Base-by-base conservation (phyloP, 2,113 vertebrate genomes). In the Zeus faber region DNA sequence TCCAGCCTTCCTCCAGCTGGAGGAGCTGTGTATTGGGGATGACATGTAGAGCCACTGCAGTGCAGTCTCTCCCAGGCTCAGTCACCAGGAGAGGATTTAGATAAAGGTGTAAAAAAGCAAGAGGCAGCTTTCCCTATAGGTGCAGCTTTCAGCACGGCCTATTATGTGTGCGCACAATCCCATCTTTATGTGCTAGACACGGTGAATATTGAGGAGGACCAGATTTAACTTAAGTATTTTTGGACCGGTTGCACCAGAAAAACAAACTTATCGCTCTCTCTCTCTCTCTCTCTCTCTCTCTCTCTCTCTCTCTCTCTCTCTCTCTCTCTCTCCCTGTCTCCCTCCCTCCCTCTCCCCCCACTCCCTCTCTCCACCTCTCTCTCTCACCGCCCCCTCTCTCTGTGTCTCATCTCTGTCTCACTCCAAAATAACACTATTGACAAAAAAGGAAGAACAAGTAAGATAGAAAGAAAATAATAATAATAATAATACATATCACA, bases 21-120 rank as follows among this genome's bases (percentile, higher is more conserved):
- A 54, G 52, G 9, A 67, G 67, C 67, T 72, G 53, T 49, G 24
- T 70, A 41, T 16, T 47, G 73, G 63, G 66, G 73, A 58, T 65
- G 69, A 68, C 35, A 54, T 55, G 63, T 79, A 64, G 83, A 66
- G 74, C 76, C 77, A 83, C 85, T 85, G 85, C 85, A 87, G 74
- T 87, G 85, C 85, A 70, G 83, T 74, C 67, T 66, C 74, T 65
- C 65, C 74, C 60, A 10, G 72, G 70, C 68, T 72, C 70, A 74
- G 56, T 45, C 41, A 33, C n/a, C 13, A 73, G 74, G 56, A 82
- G 59, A 50, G 80, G 80, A 73, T 85, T 81, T 80, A 81, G 74
- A 84, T 81, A 76, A 75, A 85, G 81, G 85, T 85, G 80, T 58
- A 74, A 80, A 74, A 50, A 64, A 17, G 67, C 47, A 56, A 74